Percentiles rank a stretch among this genome's conserved stretches.
Evolutionary conservation across 1,140 invertebrate species (phyloP).

Genomic region (Nasonia longicornis): DNA sequence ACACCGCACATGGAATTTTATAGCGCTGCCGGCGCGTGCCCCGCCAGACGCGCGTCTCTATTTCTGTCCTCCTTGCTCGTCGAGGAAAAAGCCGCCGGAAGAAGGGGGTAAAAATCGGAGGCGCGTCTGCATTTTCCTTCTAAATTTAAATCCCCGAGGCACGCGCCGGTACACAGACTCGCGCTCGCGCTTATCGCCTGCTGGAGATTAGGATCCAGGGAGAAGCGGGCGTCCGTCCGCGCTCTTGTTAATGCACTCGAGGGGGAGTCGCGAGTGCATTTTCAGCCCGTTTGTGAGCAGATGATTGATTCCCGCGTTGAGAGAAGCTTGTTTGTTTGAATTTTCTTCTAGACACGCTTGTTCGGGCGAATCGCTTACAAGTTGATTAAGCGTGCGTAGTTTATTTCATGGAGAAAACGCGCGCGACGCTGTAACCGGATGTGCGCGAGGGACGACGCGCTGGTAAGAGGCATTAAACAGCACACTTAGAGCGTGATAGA

Average conservation of each 20-base stretch:
- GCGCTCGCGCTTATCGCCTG: background rate
- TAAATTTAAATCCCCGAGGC: slow-evolving; percentile 32
- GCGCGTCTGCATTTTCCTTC: slow-evolving; percentile 43
- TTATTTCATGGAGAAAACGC: background rate
- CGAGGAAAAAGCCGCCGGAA: slow-evolving; percentile 37
- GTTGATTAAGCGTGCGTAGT: background rate
- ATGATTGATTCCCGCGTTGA: background rate
- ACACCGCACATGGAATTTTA: slow-evolving; percentile 35
- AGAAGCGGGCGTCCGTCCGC: background rate
- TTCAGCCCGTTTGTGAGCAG: background rate
- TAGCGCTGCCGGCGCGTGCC: slow-evolving; percentile 20
- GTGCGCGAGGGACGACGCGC: background rate
- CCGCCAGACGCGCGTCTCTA: slow-evolving; percentile 43
- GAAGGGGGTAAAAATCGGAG: slow-evolving; percentile 46
- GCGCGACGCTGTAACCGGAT: background rate
- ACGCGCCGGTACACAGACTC: background rate
- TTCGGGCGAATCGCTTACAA: background rate
- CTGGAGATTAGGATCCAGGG: slow-evolving; percentile 23
- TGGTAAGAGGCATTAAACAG: slow-evolving; percentile 14
- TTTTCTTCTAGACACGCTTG: background rate
- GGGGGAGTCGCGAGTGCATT: background rate
- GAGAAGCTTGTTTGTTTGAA: background rate
- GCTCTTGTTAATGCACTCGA: background rate
- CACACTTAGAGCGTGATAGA: slow-evolving; percentile 15
- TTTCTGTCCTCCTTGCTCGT: background rate